Evolutionary conservation across 2,113 vertebrate species (phyloP).

Genomic region (Apus apus): DNA sequence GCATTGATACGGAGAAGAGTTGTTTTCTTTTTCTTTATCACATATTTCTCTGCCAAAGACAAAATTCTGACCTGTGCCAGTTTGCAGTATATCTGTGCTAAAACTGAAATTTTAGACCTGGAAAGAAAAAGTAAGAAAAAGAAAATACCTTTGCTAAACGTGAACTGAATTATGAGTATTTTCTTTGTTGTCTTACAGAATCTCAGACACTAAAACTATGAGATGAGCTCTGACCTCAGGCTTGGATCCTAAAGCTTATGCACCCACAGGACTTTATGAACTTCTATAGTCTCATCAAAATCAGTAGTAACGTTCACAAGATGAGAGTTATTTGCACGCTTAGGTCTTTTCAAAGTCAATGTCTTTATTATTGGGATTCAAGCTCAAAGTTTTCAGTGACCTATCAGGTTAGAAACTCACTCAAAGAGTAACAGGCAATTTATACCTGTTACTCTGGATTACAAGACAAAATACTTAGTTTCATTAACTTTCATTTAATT

Average conservation of each 20-base stretch:
- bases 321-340: not conserved
- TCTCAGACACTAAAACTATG: not conserved
- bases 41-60: not conserved
- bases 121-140: not conserved
- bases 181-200: not conserved
- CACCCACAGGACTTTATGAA: not conserved
- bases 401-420: not conserved
- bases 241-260: not conserved
- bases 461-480: not conserved
- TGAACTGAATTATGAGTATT: not conserved
- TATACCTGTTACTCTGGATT: not conserved
- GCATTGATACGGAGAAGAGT: not conserved
- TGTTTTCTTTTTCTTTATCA: not conserved
- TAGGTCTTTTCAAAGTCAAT: constrained; percentile 14
- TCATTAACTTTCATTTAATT: not conserved
- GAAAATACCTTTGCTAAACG: not conserved
- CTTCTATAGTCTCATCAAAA: not conserved
- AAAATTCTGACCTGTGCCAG: not conserved
- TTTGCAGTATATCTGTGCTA: not conserved
- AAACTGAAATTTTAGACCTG: not conserved
- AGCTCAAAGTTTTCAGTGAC: not conserved
- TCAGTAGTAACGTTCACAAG: not conserved
- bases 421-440: not conserved
- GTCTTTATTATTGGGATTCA: not conserved
- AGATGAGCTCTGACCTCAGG: not conserved